Evolutionary conservation across 2,797 vertebrate species (phyloP), one percentile per base, ranked within the genome.

Genomic region (Channallabes apus): DNA sequence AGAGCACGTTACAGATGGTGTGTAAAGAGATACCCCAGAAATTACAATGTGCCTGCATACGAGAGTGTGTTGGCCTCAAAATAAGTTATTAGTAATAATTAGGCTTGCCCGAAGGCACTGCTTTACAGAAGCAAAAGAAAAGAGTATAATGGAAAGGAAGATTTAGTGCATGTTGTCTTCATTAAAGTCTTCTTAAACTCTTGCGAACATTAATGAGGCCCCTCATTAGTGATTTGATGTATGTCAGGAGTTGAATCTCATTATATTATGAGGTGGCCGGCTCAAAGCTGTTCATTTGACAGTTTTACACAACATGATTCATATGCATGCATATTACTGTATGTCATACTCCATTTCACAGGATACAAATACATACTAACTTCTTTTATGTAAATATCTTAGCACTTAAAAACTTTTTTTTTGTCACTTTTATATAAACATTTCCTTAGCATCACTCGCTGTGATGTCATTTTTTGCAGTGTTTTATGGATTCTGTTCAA

Each of bases 211-310:
- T 78, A 78, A 84, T n/a, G 22, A 82, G 51, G 32, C 24, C 27
- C 77, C 77, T 85, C 58, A 72, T 80, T 82, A 75, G 78, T 82
- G 79, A 67, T 41, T 35, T 76, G 68, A 82, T 75, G 22, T 46
- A 38, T 80, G 67, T 41, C 64, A 81, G 79, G 41, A 80, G 56
- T 12, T 68, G 64, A 61, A 58, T 71, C 81, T 72, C 51, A 69
- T 69, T 82, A 82, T 72, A 22, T 29, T 54, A 67, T 24, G 79
- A 81, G 41, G 62, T 67, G 62, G 54, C 79, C 62, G 62, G 38
- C 64, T 81, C 62, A 81, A 81, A 81, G 79, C 79, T 81, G 79
- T 81, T 81, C 79, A 81, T 81, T 81, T 81, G 79, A 81, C 79
- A 81, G 79, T 67, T 81, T 81, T 54, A 32, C 79, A 22, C 27